Conservation (phyloP, 1,140 invertebrate species). For the Zophobas atratus region DNA sequence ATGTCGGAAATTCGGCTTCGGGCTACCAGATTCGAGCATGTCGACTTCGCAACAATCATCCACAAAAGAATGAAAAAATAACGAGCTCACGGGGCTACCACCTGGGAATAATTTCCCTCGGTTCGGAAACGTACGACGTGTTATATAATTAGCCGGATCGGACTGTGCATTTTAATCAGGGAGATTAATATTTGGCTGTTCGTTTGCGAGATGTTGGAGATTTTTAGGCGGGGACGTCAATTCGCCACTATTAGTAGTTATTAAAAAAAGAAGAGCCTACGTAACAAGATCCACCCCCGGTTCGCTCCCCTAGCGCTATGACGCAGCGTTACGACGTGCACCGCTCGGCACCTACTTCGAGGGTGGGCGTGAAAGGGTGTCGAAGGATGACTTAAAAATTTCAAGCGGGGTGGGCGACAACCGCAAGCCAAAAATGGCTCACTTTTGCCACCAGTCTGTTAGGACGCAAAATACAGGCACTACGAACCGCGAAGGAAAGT, state of each 20-base stretch:
- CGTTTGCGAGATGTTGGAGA: too few relatives aligned
- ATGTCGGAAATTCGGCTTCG: slow-evolving; percentile 10
- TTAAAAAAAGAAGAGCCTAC: not conserved
- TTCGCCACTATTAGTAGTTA: slow-evolving; percentile 4
- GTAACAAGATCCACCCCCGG: slow-evolving; percentile 1
- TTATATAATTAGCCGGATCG: too few relatives aligned
- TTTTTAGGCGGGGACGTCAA: not conserved
- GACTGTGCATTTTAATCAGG: too few relatives aligned
- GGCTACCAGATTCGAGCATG: not conserved
- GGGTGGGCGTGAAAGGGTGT: not conserved
- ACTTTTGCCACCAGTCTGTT: too few relatives aligned
- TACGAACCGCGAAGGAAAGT: too few relatives aligned
- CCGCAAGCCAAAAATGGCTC: not conserved
- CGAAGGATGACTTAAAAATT: not conserved
- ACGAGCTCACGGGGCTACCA: not conserved
- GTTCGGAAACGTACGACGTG: too few relatives aligned
- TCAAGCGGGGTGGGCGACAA: not conserved
- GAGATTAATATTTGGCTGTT: too few relatives aligned
- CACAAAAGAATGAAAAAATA: not conserved
- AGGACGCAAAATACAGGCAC: too few relatives aligned
- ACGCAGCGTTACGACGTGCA: slow-evolving; percentile 5
- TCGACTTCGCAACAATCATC: not conserved
- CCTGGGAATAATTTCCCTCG: too few relatives aligned
- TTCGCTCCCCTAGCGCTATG: not conserved
- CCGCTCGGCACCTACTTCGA: not conserved